These are phyloP conservation scores for Recurvirostra avosetta DNA, from an alignment of 2,113 vertebrate genomes.

Conservation along the genomic window DNA sequence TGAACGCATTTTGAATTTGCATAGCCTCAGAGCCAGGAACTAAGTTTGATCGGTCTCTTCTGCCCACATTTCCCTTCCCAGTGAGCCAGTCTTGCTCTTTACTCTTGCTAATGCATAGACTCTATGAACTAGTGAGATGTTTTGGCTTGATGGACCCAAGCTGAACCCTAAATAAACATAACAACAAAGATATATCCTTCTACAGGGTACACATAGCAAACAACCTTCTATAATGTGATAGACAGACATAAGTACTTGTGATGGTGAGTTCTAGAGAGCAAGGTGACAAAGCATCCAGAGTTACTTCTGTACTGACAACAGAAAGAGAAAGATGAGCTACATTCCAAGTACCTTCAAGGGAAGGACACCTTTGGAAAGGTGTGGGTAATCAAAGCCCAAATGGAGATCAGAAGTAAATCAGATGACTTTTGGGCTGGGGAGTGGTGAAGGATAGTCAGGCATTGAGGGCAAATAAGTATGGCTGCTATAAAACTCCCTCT, in stretches of 20 bases:
- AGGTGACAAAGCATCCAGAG: background rate
- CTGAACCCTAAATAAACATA: background rate
- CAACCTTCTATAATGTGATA: background rate
- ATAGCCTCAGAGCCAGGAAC: background rate
- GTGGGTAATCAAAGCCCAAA: background rate
- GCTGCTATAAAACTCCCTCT: background rate
- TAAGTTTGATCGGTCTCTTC: background rate
- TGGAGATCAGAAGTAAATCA: background rate
- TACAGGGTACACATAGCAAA: background rate
- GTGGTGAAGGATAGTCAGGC: background rate
- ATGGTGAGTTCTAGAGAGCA: background rate
- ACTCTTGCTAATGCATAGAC: background rate
- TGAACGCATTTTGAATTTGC: background rate
- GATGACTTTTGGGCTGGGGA: background rate
- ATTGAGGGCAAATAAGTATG: background rate
- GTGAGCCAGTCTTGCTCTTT: background rate
- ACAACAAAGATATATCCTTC: background rate
- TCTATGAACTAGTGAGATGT: background rate
- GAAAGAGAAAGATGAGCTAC: background rate
- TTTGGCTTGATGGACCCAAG: background rate
- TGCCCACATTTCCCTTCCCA: background rate
- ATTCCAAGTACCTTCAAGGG: background rate
- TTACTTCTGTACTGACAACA: background rate
- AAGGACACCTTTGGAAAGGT: background rate
- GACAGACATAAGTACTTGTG: background rate